Evolutionary conservation across 1,140 invertebrate genomes (phyloP).

Genomic region (Drosophila sulfurigaster): DNA sequence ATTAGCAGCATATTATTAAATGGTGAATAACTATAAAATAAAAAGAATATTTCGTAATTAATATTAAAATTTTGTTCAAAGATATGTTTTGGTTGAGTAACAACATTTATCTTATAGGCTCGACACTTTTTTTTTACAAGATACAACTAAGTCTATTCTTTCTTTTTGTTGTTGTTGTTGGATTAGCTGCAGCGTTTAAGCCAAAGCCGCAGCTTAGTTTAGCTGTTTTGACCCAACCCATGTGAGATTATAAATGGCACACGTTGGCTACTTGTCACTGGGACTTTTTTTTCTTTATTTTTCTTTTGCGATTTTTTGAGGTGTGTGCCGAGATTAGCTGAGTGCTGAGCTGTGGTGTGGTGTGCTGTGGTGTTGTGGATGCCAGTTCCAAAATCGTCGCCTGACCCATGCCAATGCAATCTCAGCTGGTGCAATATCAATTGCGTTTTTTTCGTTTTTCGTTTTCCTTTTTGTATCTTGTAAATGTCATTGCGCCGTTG

Average conservation of each 20-base stretch:
- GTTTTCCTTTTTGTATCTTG: conserved; percentile 38
- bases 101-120: too few species aligned
- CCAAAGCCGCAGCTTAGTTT: conserved; percentile 1
- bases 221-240: conserved; percentile 21
- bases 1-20: too few species aligned
- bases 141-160: not conserved
- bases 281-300: not conserved
- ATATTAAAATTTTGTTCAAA: too few species aligned
- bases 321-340: conserved; percentile 57
- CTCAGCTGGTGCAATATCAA: conserved; percentile 40
- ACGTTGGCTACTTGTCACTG: conserved; percentile 25
- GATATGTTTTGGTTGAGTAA: too few species aligned
- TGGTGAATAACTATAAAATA: too few species aligned
- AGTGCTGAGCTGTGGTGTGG: conserved; percentile 5
- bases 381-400: conserved; percentile 29
- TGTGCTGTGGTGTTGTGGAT: conserved; percentile 1
- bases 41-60: too few species aligned
- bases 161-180: not conserved
- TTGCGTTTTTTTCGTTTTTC: not conserved
- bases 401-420: conserved; percentile 49
- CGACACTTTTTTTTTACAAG: too few species aligned
- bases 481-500: conserved; percentile 47
- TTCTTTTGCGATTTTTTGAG: conserved; percentile 34
- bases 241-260: conserved; percentile 40
- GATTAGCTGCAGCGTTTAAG: not conserved